Percentiles rank a stretch among this genome's conserved stretches.
These are phyloP conservation scores for Tiaroga cobitis DNA, from an alignment of 2,797 vertebrate species.

Conservation along the genomic window DNA sequence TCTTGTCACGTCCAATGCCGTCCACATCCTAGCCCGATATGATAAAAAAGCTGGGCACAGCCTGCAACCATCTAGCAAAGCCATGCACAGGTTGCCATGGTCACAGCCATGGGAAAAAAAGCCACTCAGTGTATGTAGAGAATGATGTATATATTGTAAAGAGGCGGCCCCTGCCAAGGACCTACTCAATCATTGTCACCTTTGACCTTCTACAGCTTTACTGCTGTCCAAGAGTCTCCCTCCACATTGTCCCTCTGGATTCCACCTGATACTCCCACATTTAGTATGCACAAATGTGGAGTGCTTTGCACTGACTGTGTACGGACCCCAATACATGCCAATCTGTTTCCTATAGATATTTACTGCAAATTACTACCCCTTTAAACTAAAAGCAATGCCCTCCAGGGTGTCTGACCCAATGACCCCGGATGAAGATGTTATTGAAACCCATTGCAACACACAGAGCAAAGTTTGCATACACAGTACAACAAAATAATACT, in stretches of 20 bases:
- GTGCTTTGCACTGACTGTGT: constrained; percentile 31
- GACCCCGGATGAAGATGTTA: constrained; percentile 57
- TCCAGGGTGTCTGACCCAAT: constrained; percentile 70
- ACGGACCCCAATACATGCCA: constrained; percentile 42
- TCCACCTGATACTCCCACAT: constrained; percentile 65
- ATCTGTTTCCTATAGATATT: constrained; percentile 18
- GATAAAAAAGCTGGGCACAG: constrained; percentile 44
- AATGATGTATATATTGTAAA: constrained; percentile 70
- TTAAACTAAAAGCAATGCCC: constrained; percentile 35
- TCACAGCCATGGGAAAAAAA: constrained; percentile 56
- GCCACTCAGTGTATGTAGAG: constrained; percentile 63
- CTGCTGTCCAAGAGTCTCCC: constrained; percentile 53
- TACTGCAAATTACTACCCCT: constrained; percentile 7
- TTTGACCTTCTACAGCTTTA: constrained; percentile 73
- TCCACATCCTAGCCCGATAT: constrained; percentile 17
- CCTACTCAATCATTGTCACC: constrained; percentile 74
- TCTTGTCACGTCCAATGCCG: constrained; percentile 35
- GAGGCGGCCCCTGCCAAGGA: constrained; percentile 63
- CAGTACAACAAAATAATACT: neutral
- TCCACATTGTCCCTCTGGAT: constrained; percentile 30
- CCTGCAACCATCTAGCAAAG: constrained; percentile 36
- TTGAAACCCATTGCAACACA: constrained; percentile 71
- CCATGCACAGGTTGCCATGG: constrained; percentile 55
- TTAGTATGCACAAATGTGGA: constrained; percentile 42
- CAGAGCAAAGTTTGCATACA: constrained; percentile 49